Percentiles rank a stretch among this genome's conserved stretches.
Evolutionary conservation across 2,797 vertebrate genomes (phyloP).

Genomic region (Carcharodon carcharias): DNA sequence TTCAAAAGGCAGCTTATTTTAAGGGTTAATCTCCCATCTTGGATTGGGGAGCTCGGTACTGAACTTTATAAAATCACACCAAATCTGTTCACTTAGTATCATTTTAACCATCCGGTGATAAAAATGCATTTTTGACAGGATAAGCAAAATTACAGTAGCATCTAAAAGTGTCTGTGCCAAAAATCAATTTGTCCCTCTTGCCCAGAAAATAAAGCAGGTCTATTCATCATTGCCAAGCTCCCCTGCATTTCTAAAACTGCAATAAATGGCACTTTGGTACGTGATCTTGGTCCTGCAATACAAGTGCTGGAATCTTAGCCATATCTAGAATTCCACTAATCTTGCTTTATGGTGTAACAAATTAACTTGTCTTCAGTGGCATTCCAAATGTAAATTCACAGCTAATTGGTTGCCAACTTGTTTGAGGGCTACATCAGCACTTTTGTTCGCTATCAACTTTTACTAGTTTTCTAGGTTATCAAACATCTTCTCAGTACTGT

Average conservation of each 20-base stretch:
- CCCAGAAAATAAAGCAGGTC: not conserved
- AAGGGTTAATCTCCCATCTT: not conserved
- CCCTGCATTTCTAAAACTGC: not conserved
- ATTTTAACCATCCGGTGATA: not conserved
- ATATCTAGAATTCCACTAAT: not conserved
- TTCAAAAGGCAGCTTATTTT: not conserved
- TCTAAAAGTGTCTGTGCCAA: not conserved
- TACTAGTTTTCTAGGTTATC: not conserved
- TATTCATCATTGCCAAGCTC: not conserved
- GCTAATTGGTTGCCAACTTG: not conserved
- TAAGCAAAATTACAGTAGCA: not conserved
- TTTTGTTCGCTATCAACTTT: not conserved
- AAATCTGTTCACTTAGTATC: not conserved
- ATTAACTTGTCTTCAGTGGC: not conserved
- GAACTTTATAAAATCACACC: not conserved
- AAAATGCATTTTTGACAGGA: not conserved
- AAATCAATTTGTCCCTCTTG: not conserved
- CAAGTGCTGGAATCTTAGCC: not conserved
- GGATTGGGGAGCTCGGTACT: not conserved
- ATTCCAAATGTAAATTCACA: constrained; percentile 4
- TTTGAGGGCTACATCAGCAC: not conserved
- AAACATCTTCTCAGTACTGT: not conserved
- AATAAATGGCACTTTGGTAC: not conserved
- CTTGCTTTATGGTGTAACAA: not conserved
- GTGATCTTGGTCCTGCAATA: not conserved